Conservation (phyloP, 2,113 vertebrate genomes). For the Pseudopipra pipra region DNA sequence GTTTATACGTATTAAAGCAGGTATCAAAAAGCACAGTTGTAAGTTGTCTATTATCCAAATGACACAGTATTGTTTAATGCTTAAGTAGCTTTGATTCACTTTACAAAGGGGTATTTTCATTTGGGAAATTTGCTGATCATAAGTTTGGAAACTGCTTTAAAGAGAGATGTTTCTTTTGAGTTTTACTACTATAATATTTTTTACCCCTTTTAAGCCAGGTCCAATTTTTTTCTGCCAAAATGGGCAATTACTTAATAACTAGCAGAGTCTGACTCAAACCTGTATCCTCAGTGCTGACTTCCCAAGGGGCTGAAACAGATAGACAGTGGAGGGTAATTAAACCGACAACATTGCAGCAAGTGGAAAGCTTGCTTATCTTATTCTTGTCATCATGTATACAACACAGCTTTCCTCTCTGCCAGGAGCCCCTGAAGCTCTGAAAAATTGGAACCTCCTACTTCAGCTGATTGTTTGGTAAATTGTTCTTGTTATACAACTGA, state of each 20-base stretch:
- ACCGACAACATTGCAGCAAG: neutral
- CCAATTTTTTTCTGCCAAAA: neutral
- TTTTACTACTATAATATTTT: neutral
- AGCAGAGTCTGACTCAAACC: slow-evolving; percentile 1
- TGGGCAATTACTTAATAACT: neutral
- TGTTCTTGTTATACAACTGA: slow-evolving; percentile 6
- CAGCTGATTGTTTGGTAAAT: slow-evolving; percentile 35
- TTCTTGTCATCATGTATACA: slow-evolving; percentile 7
- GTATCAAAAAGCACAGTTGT: neutral
- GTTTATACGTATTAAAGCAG: neutral
- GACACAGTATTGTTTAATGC: neutral
- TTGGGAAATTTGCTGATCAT: neutral
- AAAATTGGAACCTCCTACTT: slow-evolving; percentile 61
- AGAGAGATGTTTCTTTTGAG: neutral
- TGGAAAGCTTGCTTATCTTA: neutral
- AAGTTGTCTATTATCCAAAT: neutral
- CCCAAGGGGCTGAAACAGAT: neutral
- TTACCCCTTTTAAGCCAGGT: neutral
- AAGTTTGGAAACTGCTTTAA: neutral
- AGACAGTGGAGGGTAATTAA: slow-evolving; percentile 27
- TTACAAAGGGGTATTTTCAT: neutral
- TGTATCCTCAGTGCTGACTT: neutral
- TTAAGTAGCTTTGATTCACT: neutral
- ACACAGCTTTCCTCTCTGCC: neutral
- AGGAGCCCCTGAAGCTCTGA: neutral